Evolutionary conservation across 2,113 vertebrate genomes (phyloP).

Genomic region (Cyphomyrus plagiostoma): DNA sequence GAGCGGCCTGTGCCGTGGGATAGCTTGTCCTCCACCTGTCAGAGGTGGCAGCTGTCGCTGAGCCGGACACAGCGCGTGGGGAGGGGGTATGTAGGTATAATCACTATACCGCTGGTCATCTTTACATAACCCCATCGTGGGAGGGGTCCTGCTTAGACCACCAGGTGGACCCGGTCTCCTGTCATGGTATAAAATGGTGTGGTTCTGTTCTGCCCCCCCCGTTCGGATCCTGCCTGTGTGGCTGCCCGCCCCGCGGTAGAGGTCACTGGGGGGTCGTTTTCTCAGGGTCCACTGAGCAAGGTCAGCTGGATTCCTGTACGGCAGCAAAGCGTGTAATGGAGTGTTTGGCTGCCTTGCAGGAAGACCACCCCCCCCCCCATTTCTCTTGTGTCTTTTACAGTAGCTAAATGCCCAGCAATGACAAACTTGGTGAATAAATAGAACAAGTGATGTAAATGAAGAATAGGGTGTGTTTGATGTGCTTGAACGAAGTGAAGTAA

Average conservation of each 20-base stretch:
- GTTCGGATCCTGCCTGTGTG: neutral
- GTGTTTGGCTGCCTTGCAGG: conserved; percentile 35
- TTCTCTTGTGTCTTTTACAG: neutral
- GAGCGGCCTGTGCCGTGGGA: neutral
- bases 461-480: neutral
- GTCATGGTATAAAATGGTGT: neutral
- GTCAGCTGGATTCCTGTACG: conserved; percentile 13
- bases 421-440: neutral
- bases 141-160: neutral
- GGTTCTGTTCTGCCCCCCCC: neutral
- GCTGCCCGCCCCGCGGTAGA: neutral
- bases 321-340: conserved; percentile 55
- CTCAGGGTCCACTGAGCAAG: neutral
- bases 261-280: neutral
- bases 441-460: neutral
- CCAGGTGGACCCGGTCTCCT: neutral
- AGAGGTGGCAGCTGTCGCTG: neutral
- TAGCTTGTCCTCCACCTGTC: neutral
- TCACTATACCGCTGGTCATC: too few relatives aligned
- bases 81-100: neutral
- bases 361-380: neutral
- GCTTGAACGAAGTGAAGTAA: neutral
- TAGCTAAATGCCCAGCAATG: neutral
- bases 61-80: neutral
- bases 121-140: neutral